A percentile compares a stretch with the other conserved stretches of the same genome.
Conservation (phyloP, 2,797 vertebrate genomes). For the Lateolabrax maculatus region DNA sequence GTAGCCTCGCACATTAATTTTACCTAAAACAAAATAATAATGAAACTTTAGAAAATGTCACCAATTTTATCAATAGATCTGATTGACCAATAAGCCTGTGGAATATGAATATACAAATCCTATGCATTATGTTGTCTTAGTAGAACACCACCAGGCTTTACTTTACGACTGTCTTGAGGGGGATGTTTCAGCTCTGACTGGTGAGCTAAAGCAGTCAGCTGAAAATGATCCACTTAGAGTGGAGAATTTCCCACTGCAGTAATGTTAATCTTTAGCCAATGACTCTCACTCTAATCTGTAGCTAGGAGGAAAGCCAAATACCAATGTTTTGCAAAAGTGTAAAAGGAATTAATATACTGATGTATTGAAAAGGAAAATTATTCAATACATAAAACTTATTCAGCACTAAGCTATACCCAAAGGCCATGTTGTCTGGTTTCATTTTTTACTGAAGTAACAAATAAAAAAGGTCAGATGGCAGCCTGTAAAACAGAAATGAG, state of each 20-base stretch:
- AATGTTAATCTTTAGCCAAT: conserved; percentile 73
- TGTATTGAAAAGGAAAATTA: conserved; percentile 16
- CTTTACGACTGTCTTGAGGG: conserved; percentile 6
- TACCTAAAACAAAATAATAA: background rate
- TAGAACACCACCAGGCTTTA: conserved; percentile 15
- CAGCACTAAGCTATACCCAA: background rate
- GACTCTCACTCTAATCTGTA: conserved; percentile 68
- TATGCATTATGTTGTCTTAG: background rate
- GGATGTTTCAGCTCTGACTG: conserved; percentile 51
- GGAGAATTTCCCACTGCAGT: conserved; percentile 69
- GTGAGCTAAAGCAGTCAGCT: conserved; percentile 63
- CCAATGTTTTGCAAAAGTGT: conserved; percentile 43
- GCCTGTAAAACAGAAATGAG: conserved; percentile 53
- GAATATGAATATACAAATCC: background rate
- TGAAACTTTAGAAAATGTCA: background rate
- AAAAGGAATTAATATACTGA: conserved; percentile 23
- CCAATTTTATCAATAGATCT: background rate
- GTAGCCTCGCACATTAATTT: no score
- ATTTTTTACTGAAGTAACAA: conserved; percentile 12
- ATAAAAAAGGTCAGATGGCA: background rate
- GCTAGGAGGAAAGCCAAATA: conserved; percentile 55
- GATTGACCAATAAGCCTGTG: background rate
- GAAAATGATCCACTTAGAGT: conserved; percentile 75
- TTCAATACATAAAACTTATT: background rate
- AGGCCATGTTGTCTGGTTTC: background rate